Evolutionary conservation across 35 echinoderm and acorn worm genomes (phyloP).

Genomic region (Ptychodera flava): DNA sequence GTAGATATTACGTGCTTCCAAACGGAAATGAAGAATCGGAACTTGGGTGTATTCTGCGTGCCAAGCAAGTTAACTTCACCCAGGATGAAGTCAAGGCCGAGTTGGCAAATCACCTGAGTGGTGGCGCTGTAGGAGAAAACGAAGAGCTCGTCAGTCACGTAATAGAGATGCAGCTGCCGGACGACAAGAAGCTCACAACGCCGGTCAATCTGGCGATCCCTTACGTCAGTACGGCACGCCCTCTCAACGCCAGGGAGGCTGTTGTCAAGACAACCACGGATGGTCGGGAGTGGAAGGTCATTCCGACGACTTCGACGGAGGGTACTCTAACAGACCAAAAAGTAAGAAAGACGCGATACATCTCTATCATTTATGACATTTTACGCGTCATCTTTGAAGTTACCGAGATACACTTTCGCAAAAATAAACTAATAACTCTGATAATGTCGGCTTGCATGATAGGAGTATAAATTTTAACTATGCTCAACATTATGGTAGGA

Average conservation of each 20-base stretch:
- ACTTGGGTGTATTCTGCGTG: background rate
- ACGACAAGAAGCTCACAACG: background rate
- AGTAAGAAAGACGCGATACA: too few species aligned
- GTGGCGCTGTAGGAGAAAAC: conserved; percentile 6
- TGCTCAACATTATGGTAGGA: background rate
- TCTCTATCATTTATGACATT: background rate
- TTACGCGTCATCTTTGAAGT: background rate
- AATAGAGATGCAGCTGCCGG: background rate
- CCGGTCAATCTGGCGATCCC: conserved; percentile 64
- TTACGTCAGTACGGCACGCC: conserved; percentile 50
- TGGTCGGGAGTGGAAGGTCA: conserved; percentile 48
- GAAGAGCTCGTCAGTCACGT: conserved; percentile 7
- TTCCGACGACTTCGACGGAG: conserved; percentile 49
- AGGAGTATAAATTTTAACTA: background rate
- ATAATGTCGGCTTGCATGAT: background rate
- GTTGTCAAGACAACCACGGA: conserved; percentile 45
- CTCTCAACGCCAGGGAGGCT: conserved; percentile 61
- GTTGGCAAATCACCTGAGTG: conserved; percentile 3
- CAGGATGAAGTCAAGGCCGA: too few species aligned
- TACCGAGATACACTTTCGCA: too few species aligned
- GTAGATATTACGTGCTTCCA: background rate
- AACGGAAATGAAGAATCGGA: background rate
- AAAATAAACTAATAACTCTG: background rate
- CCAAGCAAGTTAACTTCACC: background rate
- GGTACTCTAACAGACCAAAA: conserved; percentile 65